Evolutionary conservation across 2,888 invertebrate species (phyloP).

Genomic region (Tachina lurida): DNA sequence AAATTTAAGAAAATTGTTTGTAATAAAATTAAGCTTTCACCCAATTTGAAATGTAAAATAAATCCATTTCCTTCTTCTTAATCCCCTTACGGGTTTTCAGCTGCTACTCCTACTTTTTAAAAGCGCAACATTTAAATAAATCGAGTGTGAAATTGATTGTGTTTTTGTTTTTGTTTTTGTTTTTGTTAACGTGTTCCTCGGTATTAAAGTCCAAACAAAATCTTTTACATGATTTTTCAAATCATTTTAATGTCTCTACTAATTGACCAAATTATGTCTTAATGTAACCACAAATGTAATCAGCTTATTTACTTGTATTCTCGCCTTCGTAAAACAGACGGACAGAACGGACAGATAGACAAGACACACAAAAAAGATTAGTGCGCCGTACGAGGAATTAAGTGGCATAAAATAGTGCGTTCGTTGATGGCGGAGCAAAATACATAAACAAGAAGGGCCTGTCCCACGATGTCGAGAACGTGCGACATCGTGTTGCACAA

Average conservation of each 20-base stretch:
- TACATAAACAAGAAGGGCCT: too few relatives aligned
- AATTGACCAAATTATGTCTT: conserved; percentile 63
- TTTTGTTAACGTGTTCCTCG: background rate
- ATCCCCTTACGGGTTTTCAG: too few relatives aligned
- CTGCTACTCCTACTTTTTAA: too few relatives aligned
- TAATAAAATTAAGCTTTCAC: background rate
- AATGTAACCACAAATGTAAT: conserved; percentile 66
- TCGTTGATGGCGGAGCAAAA: background rate
- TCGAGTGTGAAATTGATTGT: too few relatives aligned
- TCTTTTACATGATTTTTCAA: conserved; percentile 37
- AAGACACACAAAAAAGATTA: background rate
- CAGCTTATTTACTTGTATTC: conserved; percentile 42
- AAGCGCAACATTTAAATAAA: too few relatives aligned
- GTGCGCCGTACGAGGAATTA: too few relatives aligned
- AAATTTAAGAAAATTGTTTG: background rate
- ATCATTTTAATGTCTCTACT: conserved; percentile 31
- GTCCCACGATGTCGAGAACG: too few relatives aligned
- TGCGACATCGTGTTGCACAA: too few relatives aligned
- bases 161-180: too few relatives aligned
- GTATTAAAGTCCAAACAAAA: conserved; percentile 13
- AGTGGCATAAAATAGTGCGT: background rate
- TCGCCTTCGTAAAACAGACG: too few relatives aligned
- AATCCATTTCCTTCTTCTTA: too few relatives aligned
- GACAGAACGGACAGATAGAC: background rate
- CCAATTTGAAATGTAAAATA: too few relatives aligned